phyloP scores from a whole-genome alignment of 37 sponge, comb jelly and placozoan species.

The Agelas oroides region DNA sequence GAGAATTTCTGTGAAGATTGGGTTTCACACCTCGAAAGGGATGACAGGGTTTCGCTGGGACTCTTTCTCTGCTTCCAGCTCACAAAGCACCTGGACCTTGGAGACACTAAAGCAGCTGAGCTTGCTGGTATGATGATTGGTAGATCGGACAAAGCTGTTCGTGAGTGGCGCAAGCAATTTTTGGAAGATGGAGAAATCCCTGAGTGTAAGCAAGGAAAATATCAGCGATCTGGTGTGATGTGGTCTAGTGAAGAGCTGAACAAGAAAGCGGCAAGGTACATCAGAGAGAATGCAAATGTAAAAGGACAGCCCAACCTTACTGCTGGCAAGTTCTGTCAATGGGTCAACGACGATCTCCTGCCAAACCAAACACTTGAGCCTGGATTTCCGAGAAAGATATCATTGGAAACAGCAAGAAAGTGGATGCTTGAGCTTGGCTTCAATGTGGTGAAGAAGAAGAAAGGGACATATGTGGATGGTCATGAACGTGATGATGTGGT shows the following conservation, averaged over 20 bases:
- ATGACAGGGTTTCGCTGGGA: conserved; percentile 43
- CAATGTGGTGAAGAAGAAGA: not conserved
- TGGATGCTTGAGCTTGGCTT: conserved; percentile 50
- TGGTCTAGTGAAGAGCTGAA: conserved; percentile 32
- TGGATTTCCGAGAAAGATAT: conserved; percentile 4
- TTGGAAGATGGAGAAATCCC: conserved; percentile 10
- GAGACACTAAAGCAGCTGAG: too few species aligned
- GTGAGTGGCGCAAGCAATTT: not conserved
- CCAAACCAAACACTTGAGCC: conserved; percentile 7
- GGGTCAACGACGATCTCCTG: conserved; percentile 25
- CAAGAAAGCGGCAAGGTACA: conserved; percentile 25
- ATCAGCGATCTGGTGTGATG: conserved; percentile 10
- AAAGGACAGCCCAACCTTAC: conserved; percentile 46
- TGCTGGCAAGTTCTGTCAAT: not conserved
- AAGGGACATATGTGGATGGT: too few species aligned
- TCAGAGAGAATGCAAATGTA: conserved; percentile 41
- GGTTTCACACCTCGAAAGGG: conserved; percentile 24
- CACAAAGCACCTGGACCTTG: too few species aligned
- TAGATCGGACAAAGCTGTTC: too few species aligned
- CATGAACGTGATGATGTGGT: conserved; percentile 54
- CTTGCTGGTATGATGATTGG: too few species aligned
- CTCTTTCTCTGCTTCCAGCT: conserved; percentile 49
- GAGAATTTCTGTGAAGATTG: too few species aligned
- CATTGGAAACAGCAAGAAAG: conserved; percentile 7
- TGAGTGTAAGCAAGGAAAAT: conserved; percentile 4